Evolutionary conservation across 2,113 vertebrate species (phyloP).

Genomic region (Gila orcuttii): DNA sequence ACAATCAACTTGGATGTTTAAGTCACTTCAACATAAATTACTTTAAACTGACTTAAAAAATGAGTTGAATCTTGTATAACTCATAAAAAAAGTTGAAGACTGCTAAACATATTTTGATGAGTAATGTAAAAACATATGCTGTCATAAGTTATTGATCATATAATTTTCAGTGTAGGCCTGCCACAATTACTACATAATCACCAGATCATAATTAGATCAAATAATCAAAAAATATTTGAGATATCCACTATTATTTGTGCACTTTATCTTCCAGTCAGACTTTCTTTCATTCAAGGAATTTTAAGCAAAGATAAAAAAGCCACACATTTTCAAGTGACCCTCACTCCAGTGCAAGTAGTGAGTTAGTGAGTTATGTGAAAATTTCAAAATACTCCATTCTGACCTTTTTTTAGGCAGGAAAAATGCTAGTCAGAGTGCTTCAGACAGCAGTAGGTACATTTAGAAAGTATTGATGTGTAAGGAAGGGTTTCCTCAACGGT

Average conservation of each 20-base stretch:
- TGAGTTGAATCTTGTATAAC: too few species aligned
- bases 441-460: neutral
- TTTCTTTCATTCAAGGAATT: neutral
- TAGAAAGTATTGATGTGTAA: neutral
- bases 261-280: neutral
- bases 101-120: too few species aligned
- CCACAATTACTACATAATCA: neutral
- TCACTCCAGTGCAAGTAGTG: neutral
- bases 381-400: neutral
- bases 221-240: neutral
- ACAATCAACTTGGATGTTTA: too few species aligned
- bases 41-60: too few species aligned
- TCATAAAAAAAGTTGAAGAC: too few species aligned
- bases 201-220: neutral
- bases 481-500: neutral
- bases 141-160: too few species aligned
- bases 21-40: too few species aligned
- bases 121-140: too few species aligned
- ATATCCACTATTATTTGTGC: neutral
- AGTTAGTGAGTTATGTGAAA: neutral
- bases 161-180: neutral
- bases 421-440: neutral
- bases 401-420: neutral
- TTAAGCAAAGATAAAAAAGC: neutral
- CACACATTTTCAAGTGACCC: neutral